Base-by-base conservation (phyloP, 2,113 vertebrate species). In the Cygnus atratus region DNA sequence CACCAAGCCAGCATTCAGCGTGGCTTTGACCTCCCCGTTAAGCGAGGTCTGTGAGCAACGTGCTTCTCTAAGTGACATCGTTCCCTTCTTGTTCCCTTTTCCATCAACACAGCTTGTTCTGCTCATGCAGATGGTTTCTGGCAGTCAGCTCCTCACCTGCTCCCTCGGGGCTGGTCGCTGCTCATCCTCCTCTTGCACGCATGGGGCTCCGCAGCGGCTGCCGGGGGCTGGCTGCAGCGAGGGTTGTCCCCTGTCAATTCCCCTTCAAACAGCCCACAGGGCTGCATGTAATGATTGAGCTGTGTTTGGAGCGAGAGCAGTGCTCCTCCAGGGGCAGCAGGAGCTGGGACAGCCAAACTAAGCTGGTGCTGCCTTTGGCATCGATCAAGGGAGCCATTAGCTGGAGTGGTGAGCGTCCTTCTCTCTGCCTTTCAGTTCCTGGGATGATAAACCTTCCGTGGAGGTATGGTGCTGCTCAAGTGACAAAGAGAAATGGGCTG, bases 401-500 rank as follows among this genome's bases (percentile, higher is more conserved):
- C 66, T 58, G 78, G 86, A 94, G 28, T 63, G 71, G 82, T 67
- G 43, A 80, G 71, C 86, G 71, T 83, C 88, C 87, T 94, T 46
- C 84, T 91, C 93, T 65, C 35, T 84, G 90, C 86, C 77, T 92
- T 94, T 94, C 71, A 41, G 44, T 75, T 95, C 65, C 90, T 80
- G 84, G 55, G 52, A 63, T 87, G 88, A 92, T 88, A 95, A 95
- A 97, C 95, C 80, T 95, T 66, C 48, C 52, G n/a, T 1, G 20
- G 44, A 91, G 76, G 70, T 66, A 22, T 5, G 37, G 59, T 44
- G 96, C 90, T 94, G 84, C 82, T 90, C 70, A 95, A 93, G 61
- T 83, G 95, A 96, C 96, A 93, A 57, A 87, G 90, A 97, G 94
- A 92, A 95, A 96, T 92, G 87, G 79, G 67, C 70, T 94, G 75